Percentiles rank a stretch among this genome's conserved stretches.
These are phyloP conservation scores for Ophion obscuratus DNA, from an alignment of 2,888 invertebrate species.

Conservation along the genomic window DNA sequence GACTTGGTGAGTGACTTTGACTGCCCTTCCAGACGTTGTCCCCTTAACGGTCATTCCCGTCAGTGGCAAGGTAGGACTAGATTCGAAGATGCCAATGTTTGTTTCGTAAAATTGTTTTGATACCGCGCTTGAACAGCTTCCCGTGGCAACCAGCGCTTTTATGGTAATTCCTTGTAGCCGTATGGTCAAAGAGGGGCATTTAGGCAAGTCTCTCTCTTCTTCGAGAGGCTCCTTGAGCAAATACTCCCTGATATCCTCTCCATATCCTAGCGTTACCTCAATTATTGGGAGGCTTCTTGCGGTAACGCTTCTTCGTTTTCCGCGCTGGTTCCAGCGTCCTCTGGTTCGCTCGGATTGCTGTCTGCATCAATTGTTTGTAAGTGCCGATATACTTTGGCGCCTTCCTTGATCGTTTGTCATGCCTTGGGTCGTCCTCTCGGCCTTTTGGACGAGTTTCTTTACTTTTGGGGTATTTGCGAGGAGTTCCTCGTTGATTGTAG, in stretches of 20 bases:
- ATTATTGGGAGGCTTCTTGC: background rate
- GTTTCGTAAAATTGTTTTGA: background rate
- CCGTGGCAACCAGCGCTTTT: background rate
- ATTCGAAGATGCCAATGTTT: too few species aligned
- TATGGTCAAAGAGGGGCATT: background rate
- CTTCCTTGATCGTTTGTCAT: too few species aligned
- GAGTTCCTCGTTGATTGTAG: too few species aligned
- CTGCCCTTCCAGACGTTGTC: background rate
- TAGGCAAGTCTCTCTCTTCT: background rate
- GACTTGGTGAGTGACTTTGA: background rate
- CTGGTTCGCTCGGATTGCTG: too few species aligned
- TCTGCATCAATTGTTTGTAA: too few species aligned
- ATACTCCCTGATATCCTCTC: background rate
- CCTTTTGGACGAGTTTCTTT: too few species aligned
- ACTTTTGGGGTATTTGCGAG: too few species aligned
- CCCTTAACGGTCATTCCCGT: background rate
- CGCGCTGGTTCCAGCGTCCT: background rate
- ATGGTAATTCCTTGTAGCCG: background rate
- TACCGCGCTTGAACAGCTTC: background rate
- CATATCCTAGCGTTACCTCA: conserved; percentile 4
- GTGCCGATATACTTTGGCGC: too few species aligned
- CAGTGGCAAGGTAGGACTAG: background rate
- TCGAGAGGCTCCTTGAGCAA: background rate
- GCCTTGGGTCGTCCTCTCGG: too few species aligned
- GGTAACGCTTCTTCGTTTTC: conserved; percentile 7